Percentiles rank a stretch among this genome's conserved stretches.
phyloP scores from a whole-genome alignment of 2,113 vertebrate species.

The Gobius niger region DNA sequence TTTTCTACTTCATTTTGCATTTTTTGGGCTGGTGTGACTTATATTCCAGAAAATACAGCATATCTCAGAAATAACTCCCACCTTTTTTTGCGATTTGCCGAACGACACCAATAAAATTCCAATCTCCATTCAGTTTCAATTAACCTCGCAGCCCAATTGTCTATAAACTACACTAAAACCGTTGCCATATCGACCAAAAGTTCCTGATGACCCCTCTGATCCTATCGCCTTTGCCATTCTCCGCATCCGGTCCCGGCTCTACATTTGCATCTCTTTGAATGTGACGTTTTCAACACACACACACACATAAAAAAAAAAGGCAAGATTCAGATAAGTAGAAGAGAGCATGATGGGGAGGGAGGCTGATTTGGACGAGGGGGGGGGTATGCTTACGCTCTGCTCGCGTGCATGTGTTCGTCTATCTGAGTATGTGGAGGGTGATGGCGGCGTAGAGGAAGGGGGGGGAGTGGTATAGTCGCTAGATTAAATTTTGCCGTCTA shows the following conservation, averaged over 20 bases:
- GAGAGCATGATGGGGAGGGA: slow-evolving; percentile 43
- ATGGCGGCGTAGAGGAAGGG: not conserved
- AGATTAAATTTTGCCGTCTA: slow-evolving; percentile 99
- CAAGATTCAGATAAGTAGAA: slow-evolving; percentile 32
- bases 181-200: not conserved
- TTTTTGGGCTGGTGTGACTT: too few species aligned
- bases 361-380: slow-evolving; percentile 18
- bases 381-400: slow-evolving; percentile 24
- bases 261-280: slow-evolving; percentile 99
- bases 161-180: too few species aligned
- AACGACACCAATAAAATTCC: too few species aligned
- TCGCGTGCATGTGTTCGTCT: too few species aligned
- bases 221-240: slow-evolving; percentile 87
- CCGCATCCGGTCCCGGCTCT: slow-evolving; percentile 86
- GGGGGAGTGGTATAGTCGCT: slow-evolving; percentile 78
- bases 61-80: too few species aligned
- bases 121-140: too few species aligned
- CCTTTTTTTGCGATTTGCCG: too few species aligned
- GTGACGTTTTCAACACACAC: slow-evolving; percentile 79
- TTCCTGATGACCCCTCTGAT: not conserved
- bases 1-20: too few species aligned
- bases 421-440: not conserved
- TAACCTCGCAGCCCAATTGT: too few species aligned
- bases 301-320: slow-evolving; percentile 49
- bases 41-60: too few species aligned